Base-by-base conservation (phyloP, 2,888 invertebrate species). In the Lithophane ornitopus region DNA sequence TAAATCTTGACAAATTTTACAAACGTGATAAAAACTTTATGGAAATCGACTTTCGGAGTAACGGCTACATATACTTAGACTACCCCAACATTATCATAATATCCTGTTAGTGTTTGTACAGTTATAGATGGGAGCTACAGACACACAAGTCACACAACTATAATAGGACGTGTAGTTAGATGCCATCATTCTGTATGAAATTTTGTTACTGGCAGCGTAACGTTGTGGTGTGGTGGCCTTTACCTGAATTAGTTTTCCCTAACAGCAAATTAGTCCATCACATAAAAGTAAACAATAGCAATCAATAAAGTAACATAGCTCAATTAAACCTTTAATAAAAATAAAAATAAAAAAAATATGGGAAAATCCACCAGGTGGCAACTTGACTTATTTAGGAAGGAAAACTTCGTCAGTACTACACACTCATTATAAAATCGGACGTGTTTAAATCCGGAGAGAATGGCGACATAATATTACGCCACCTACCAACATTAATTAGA, bases 41-140 rank as follows among this genome's bases (percentile, higher is more conserved):
- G 44, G 58, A 70, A 81, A 85, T 81, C 49, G 41, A 49, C 22
- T 28, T 46, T 52, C 79, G 70, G 58, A 58, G 26, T 41, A 44
- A 49, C 28, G 44, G 44, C 70, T 70, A 61, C 26, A 19, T 54
- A 62, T 6, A 63, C 54, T 19, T 28, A 46, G 49, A 46, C 41
- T 71, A 49, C 22, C 80, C 26, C 22, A 72, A 49, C 22, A 70
- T 80, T 71, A 67, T 54, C 66, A 84, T 80, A 69, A 52, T 22
- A 84, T 84, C 14, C 72, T 71, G 72, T 80, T 70, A 56, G 34
- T 66, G 9, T 49, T 52, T 54, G 26, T 77, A 82, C 78, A 66
- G 79, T 58, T 62, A 58, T 46, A 8, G 16, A 3, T 8, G 22
- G 39, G 8, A 62, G 28, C 22, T 41, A 46, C n/a, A 39, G 19